Percentiles rank a stretch among this genome's conserved stretches.
Conservation (phyloP, 2,113 vertebrate species). For the Taxidea taxus region DNA sequence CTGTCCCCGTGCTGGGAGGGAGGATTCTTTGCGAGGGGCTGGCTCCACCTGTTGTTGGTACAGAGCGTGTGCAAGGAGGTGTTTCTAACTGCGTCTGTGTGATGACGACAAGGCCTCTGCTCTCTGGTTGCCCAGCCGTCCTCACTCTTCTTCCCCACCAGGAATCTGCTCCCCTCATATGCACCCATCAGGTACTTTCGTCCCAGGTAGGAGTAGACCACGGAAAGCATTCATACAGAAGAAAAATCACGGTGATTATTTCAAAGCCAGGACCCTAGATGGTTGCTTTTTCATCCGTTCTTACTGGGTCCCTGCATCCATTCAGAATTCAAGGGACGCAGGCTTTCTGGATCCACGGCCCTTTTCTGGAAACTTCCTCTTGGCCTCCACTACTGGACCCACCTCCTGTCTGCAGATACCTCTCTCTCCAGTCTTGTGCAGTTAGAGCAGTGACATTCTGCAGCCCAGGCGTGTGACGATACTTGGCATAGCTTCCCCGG, state of each 20-base stretch:
- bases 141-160: background rate
- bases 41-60: background rate
- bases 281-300: background rate
- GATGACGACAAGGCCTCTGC: fast-evolving
- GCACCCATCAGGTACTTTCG: background rate
- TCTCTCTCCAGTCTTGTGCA: background rate
- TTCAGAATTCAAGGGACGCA: background rate
- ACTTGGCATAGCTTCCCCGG: background rate
- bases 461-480: background rate
- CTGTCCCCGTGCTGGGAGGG: background rate
- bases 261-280: background rate
- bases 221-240: background rate
- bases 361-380: background rate
- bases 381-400: fast-evolving
- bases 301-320: background rate
- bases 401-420: fast-evolving
- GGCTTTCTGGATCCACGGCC: background rate
- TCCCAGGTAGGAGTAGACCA: background rate
- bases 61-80: background rate
- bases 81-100: too few species aligned
- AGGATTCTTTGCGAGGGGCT: background rate
- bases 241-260: background rate
- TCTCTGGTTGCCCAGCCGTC: background rate
- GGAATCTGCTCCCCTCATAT: background rate
- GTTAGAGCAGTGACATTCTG: background rate